Evolutionary conservation across 2,888 invertebrate genomes (phyloP), one percentile per base, ranked within the genome.

Genomic region (Caradrina kadenii): DNA sequence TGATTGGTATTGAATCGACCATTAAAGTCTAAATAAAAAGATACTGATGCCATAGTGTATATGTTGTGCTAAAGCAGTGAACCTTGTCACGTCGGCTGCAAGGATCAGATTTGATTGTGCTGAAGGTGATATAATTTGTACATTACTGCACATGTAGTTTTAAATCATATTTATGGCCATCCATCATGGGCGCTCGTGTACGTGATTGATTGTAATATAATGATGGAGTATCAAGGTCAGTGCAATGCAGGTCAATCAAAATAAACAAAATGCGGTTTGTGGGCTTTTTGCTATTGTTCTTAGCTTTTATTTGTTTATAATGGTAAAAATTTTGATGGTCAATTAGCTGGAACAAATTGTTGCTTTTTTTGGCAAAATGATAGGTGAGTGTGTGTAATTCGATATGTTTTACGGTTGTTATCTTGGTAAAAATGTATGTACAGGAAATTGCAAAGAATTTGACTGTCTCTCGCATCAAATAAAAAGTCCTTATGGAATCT

Each of bases 141-240:
- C 77, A 65, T 79, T 82, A 81, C 69, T 87, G 85, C 85, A 85
- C 81, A 77, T 84, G 68, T 59, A 68, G 77, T 81, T 86, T 87
- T 88, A 79, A 87, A 88, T 87, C 75, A 86, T 89, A 86, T 88
- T 88, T 87, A 88, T 82, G 86, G 83, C 82, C 88, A 89, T 89
- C 88, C 88, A 88, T 90, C 89, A 89, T 74, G 79, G 80, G 76
- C 63, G 68, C 78, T 83, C 54, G 49, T 76, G 78, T 80, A 81
- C 80, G 74, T 90, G 92, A 92, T 90, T 90, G 92, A 91, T 89
- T 88, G 83, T 83, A 75, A 82, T 85, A 88, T 93, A 92, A 93
- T 92, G 91, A 91, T 92, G 91, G 90, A 90, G 90, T 90, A 93
- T 91, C 91, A 92, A 93, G 93, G 93, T 77, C 92, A 91, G 78